phyloP scores from a whole-genome alignment of 2,888 invertebrate genomes.

The Osmoderma eremita region DNA sequence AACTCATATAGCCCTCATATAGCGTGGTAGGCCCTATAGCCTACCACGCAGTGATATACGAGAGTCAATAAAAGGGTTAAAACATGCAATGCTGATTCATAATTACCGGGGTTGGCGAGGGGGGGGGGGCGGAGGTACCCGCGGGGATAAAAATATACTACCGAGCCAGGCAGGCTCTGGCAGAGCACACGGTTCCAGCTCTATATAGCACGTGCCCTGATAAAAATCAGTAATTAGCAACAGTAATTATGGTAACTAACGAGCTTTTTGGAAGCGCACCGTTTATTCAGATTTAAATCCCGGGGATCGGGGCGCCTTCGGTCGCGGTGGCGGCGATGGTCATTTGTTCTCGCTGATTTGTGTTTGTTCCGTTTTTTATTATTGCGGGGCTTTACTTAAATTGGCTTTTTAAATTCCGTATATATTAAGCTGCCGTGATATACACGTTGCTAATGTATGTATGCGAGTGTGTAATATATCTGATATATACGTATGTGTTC shows the following conservation, averaged over 20 bases:
- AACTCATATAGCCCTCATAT: constrained; percentile 4
- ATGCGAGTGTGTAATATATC: no score
- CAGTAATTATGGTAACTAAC: constrained; percentile 65
- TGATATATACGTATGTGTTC: no score
- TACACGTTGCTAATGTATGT: background rate
- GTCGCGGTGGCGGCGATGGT: constrained; percentile 54
- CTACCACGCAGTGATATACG: constrained; percentile 57
- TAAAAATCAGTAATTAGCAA: constrained; percentile 66
- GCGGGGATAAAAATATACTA: constrained; percentile 47
- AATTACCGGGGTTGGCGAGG: constrained; percentile 52
- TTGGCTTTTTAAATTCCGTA: constrained; percentile 43
- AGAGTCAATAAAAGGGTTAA: constrained; percentile 62
- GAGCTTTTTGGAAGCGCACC: constrained; percentile 58
- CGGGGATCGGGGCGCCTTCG: constrained; percentile 54
- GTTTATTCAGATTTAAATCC: constrained; percentile 48
- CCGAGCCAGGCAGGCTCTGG: constrained; percentile 45
- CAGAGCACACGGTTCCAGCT: constrained; percentile 52
- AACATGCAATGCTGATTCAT: constrained; percentile 62
- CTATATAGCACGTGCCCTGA: constrained; percentile 62
- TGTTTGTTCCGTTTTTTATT: constrained; percentile 48
- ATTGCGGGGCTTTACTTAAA: constrained; percentile 44
- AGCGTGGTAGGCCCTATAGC: background rate
- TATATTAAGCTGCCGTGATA: constrained; percentile 7
- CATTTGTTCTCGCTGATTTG: constrained; percentile 61
- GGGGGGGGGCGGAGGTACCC: constrained; percentile 18